Evolutionary conservation across 2,113 vertebrate species (phyloP), one percentile per base, ranked within the genome.

Genomic region (Mormoops blainvillei): DNA sequence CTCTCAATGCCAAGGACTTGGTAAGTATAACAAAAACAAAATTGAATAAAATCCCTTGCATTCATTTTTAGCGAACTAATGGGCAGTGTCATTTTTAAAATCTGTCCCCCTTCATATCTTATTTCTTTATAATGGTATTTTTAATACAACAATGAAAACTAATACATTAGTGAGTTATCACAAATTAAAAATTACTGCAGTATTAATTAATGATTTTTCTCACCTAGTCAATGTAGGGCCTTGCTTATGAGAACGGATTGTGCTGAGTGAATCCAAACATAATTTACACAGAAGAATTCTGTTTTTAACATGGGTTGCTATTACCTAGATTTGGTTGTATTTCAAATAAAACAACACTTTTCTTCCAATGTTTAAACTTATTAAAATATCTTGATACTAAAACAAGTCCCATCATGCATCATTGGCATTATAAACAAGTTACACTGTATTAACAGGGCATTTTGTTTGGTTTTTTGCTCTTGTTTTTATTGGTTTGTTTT

Each of bases 1-100:
- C 99, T 96, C 98, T 99, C 93, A 99, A 99, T 93, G 99, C 99
- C 96, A 99, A 99, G 98, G 99, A 99, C 95, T 98, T 99, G 98
- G 99, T 99, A 98, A 99, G 99, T 98, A 94, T 85, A 73, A 61
- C 1, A 85, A 82, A 96, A 96, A 92, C 16, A 89, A 6, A 96
- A 82, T 76, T n/a, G 74, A 73, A 81, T 58, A 52, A 95, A 92
- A 68, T 76, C 14, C 14, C 14, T 43, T 4, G 77, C 10, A 38
- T 78, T 31, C 4, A 24, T 81, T 65, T 93, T 41, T 45, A 93
- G 54, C 7, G 65, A 81, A 73, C 41, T 56, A 87, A 80, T 48
- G 24, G 5, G 14, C 50, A 83, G 36, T 83, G 14, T 16, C 38
- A 10, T 58, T 94, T 87, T 87, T 77, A 12, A 70, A 91, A 87